A percentile compares a stretch with the other conserved stretches of the same genome.
These are phyloP conservation scores for Heterocephalus glaber DNA, from an alignment of 2,113 vertebrate species.

Conservation along the genomic window DNA sequence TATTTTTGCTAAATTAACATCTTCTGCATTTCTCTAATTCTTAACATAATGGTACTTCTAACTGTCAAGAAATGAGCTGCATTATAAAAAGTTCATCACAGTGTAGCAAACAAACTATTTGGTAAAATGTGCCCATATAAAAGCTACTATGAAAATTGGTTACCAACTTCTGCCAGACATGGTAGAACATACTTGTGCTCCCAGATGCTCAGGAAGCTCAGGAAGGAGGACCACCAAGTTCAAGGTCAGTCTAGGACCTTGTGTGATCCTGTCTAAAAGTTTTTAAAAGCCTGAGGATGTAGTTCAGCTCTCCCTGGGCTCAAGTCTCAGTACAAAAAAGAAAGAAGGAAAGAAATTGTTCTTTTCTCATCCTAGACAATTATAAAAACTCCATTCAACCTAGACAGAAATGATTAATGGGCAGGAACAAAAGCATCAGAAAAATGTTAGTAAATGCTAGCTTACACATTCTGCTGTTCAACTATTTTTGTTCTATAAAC, in stretches of 20 bases:
- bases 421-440: neutral
- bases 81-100: neutral
- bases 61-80: neutral
- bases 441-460: neutral
- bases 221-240: neutral
- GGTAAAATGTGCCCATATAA: constrained; percentile 1
- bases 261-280: neutral
- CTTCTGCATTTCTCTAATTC: constrained; percentile 10
- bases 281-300: neutral
- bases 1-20: neutral
- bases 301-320: neutral
- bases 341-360: neutral
- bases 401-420: neutral
- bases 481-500: neutral
- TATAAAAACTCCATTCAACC: neutral
- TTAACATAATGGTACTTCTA: neutral
- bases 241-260: neutral
- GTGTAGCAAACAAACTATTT: neutral
- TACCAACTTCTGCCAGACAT: neutral
- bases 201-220: neutral
- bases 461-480: neutral
- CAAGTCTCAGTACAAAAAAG: neutral
- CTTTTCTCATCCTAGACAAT: neutral
- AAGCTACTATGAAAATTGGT: neutral
- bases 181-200: neutral